phyloP scores from a whole-genome alignment of 2,797 vertebrate species.

The Squalus acanthias region DNA sequence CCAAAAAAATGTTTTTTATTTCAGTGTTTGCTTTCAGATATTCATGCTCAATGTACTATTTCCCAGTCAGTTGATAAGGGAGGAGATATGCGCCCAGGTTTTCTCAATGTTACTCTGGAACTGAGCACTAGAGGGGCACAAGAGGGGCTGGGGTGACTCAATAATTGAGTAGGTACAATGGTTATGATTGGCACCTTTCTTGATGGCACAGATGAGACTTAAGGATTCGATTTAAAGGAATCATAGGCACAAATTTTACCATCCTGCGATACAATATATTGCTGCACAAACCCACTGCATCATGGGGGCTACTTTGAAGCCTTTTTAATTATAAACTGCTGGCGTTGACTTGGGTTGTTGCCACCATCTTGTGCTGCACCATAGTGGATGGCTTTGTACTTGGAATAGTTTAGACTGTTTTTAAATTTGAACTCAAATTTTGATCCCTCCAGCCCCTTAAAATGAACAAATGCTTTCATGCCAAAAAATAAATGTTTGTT shows the following conservation, averaged over 20 bases:
- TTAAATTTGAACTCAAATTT: background rate
- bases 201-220: background rate
- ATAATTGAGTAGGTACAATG: background rate
- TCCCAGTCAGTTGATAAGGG: background rate
- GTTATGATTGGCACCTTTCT: background rate
- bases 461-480: background rate
- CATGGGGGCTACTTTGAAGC: background rate
- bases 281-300: too few species aligned
- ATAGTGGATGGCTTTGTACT: background rate
- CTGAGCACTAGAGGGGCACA: background rate
- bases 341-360: background rate
- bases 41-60: background rate
- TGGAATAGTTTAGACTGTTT: background rate
- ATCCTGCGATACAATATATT: background rate
- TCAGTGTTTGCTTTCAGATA: background rate
- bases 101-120: background rate
- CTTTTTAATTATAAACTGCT: background rate
- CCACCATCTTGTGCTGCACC: background rate
- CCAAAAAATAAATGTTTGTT: background rate
- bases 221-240: background rate
- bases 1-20: background rate
- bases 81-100: background rate
- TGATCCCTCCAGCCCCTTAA: background rate
- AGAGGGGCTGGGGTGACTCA: background rate
- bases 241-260: background rate